phyloP scores from a whole-genome alignment of 2,113 vertebrate genomes.

The Pachycephala philippinensis region DNA sequence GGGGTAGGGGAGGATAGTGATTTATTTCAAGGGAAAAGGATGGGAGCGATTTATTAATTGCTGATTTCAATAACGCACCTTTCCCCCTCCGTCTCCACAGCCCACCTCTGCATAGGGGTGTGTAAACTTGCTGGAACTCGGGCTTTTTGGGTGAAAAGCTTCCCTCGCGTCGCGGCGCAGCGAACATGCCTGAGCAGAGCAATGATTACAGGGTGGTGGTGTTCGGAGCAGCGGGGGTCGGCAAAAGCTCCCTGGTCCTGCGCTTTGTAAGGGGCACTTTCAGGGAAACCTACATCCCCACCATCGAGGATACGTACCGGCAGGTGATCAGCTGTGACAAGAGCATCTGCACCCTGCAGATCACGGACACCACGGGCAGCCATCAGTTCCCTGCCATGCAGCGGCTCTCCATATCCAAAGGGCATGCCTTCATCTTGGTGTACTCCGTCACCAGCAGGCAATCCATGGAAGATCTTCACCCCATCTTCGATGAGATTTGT shows the following conservation, averaged over 20 bases:
- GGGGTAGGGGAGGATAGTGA: background rate
- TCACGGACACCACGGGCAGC: slow-evolving; percentile 76
- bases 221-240: slow-evolving; percentile 69
- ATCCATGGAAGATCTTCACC: slow-evolving; percentile 71
- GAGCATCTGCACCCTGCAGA: slow-evolving; percentile 76
- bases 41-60: background rate
- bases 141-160: background rate
- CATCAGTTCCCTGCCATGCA: slow-evolving; percentile 79
- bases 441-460: slow-evolving; percentile 72
- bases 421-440: slow-evolving; percentile 75
- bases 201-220: slow-evolving; percentile 73
- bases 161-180: background rate
- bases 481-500: slow-evolving; percentile 73
- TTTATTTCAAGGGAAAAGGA: background rate
- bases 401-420: slow-evolving; percentile 73
- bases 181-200: slow-evolving; percentile 69
- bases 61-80: background rate
- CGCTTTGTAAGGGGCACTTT: slow-evolving; percentile 72
- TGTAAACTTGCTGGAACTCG: background rate
- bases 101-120: background rate
- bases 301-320: slow-evolving; percentile 72
- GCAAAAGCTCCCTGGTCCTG: slow-evolving; percentile 75
- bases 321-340: slow-evolving; percentile 78
- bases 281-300: slow-evolving; percentile 69
- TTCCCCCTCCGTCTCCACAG: background rate